A percentile compares a stretch with the other conserved stretches of the same genome.
Evolutionary conservation across 1,140 invertebrate species (phyloP).

Genomic region (Drosophila triauraria): DNA sequence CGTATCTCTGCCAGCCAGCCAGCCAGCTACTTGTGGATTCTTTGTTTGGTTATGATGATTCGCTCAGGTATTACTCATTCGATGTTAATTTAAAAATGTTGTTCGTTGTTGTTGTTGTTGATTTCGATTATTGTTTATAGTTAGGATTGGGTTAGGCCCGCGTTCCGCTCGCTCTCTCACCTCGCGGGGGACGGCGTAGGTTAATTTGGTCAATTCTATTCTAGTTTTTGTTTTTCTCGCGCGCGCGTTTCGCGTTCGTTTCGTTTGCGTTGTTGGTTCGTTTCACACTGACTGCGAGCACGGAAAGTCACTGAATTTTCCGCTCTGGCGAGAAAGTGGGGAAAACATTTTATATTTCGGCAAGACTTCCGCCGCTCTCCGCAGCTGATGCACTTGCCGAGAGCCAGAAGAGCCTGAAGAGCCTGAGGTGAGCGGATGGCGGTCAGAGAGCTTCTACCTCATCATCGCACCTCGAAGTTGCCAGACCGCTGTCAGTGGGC

Average conservation of each 20-base stretch:
- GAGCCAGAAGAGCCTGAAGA: background rate
- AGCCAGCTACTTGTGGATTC: slow-evolving; percentile 76
- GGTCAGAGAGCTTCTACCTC: slow-evolving; percentile 63
- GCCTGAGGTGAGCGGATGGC: slow-evolving; percentile 24
- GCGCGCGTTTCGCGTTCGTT: slow-evolving; percentile 76
- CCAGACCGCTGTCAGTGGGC: slow-evolving; percentile 53
- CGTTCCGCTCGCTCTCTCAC: background rate
- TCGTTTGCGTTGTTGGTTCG: slow-evolving; percentile 81
- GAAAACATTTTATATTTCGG: slow-evolving; percentile 38
- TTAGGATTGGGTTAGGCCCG: slow-evolving; percentile 35
- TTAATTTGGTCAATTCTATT: slow-evolving; percentile 63
- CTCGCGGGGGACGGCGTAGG: slow-evolving; percentile 7
- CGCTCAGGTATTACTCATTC: slow-evolving; percentile 47
- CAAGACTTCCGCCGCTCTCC: slow-evolving; percentile 25
- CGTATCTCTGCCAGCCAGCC: slow-evolving; percentile 1
- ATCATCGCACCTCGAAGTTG: slow-evolving; percentile 57
- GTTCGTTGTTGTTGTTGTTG: slow-evolving; percentile 19
- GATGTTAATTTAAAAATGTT: slow-evolving; percentile 44
- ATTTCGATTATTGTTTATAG: slow-evolving; percentile 70
- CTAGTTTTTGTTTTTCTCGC: slow-evolving; percentile 42
- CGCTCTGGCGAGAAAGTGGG: slow-evolving; percentile 70
- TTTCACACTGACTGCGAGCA: slow-evolving; percentile 70
- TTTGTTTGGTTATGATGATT: slow-evolving; percentile 48
- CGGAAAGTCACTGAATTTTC: slow-evolving; percentile 74
- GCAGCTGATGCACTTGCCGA: background rate